Evolutionary conservation across 1,140 invertebrate genomes (phyloP).

Genomic region (Dryas iulia): DNA sequence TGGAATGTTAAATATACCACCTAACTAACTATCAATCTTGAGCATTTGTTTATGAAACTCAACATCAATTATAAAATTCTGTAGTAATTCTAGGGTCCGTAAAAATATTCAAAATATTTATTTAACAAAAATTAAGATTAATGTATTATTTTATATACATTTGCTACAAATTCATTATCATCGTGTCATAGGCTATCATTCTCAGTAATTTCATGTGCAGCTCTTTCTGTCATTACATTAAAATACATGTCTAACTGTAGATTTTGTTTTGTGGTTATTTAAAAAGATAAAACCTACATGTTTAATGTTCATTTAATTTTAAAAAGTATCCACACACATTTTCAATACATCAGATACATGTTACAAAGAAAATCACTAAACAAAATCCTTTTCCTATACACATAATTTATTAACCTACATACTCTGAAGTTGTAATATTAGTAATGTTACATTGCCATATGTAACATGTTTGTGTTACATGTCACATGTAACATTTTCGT

Average conservation of each 20-base stretch:
- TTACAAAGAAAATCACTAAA: neutral
- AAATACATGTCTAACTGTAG: neutral
- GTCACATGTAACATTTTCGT: neutral
- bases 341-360: neutral
- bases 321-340: neutral
- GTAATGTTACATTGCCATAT: slow-evolving; percentile 18
- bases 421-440: slow-evolving; percentile 8
- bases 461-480: too few relatives aligned
- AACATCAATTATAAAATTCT: neutral
- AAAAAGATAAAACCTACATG: neutral
- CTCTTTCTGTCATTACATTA: neutral
- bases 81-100: neutral
- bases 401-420: neutral
- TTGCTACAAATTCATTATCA: neutral
- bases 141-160: too few relatives aligned
- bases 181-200: neutral
- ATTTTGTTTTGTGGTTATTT: slow-evolving; percentile 2
- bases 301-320: neutral
- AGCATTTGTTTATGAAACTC: neutral
- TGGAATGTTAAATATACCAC: slow-evolving; percentile 14
- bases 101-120: neutral
- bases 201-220: neutral
- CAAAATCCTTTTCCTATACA: neutral
- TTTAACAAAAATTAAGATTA: too few relatives aligned
- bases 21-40: neutral